phyloP scores from a whole-genome alignment of 64 coral and sea anemone species.

The Porites australiensis region DNA sequence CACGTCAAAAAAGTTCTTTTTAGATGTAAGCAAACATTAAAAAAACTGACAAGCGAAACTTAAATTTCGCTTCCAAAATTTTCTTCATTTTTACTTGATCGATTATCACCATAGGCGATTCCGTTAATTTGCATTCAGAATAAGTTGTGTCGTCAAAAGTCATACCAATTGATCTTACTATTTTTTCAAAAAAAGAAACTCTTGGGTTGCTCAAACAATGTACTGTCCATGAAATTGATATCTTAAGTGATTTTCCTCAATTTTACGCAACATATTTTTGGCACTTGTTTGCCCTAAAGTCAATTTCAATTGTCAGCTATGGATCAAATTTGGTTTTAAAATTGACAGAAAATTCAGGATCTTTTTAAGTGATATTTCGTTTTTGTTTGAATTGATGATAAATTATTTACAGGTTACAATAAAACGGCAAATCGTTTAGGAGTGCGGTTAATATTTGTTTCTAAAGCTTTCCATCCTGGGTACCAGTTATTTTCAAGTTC shows the following conservation, averaged over 20 bases:
- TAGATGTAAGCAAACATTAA: too few species aligned
- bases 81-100: too few species aligned
- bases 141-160: neutral
- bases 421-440: neutral
- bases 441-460: neutral
- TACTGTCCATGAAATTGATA: neutral
- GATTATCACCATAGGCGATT: too few species aligned
- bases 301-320: neutral
- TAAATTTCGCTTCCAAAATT: too few species aligned
- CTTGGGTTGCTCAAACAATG: neutral
- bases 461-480: neutral
- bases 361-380: neutral
- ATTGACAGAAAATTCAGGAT: neutral
- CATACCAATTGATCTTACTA: neutral
- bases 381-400: neutral
- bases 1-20: neutral
- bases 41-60: too few species aligned
- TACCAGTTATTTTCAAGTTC: neutral
- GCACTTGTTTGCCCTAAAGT: neutral
- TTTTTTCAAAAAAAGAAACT: neutral
- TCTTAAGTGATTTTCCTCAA: neutral
- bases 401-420: slow-evolving; percentile 27
- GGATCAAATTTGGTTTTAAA: neutral
- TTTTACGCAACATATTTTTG: neutral
- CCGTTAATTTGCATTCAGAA: neutral